phyloP scores from a whole-genome alignment of 53 echinoderm and acorn worm genomes.

The Stichopus horrens region DNA sequence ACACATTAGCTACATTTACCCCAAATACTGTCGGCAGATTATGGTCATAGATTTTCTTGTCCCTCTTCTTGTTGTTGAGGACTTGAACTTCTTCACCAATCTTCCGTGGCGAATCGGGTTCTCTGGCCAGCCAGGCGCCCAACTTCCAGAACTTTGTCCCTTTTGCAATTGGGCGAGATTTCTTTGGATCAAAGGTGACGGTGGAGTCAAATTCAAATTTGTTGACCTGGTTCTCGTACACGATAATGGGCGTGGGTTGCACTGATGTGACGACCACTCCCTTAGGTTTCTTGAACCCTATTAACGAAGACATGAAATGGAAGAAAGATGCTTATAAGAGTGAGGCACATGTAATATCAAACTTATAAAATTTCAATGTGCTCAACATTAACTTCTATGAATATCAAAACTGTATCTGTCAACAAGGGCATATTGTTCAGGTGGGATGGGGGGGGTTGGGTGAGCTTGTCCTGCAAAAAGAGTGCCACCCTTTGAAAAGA shows the following conservation, averaged over 20 bases:
- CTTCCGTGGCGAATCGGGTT: background rate
- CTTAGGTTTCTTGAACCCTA: constrained; percentile 19
- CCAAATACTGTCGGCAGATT: constrained; percentile 8
- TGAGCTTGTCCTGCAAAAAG: too few species aligned
- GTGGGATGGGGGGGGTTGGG: too few species aligned
- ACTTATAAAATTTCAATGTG: too few species aligned
- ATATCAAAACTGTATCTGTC: too few species aligned
- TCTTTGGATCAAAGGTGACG: constrained; percentile 13
- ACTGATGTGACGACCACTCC: constrained; percentile 22
- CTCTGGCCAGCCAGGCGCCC: constrained; percentile 20
- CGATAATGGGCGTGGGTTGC: constrained; percentile 7
- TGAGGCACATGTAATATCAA: too few species aligned
- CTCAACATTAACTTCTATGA: too few species aligned
- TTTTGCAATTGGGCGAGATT: background rate
- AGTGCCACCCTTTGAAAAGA: too few species aligned
- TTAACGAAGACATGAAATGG: too few species aligned
- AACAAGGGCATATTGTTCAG: too few species aligned
- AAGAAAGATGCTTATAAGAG: too few species aligned
- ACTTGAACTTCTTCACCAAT: constrained; percentile 27
- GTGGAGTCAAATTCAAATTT: constrained; percentile 22
- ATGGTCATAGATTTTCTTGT: constrained; percentile 1
- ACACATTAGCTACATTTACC: background rate
- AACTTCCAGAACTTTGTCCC: constrained; percentile 36
- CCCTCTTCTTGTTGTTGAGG: constrained; percentile 4
- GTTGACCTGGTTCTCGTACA: constrained; percentile 29